A percentile compares a stretch with the other conserved stretches of the same genome.
Conservation (phyloP, 2,113 vertebrate species). For the Erinaceus europaeus region DNA sequence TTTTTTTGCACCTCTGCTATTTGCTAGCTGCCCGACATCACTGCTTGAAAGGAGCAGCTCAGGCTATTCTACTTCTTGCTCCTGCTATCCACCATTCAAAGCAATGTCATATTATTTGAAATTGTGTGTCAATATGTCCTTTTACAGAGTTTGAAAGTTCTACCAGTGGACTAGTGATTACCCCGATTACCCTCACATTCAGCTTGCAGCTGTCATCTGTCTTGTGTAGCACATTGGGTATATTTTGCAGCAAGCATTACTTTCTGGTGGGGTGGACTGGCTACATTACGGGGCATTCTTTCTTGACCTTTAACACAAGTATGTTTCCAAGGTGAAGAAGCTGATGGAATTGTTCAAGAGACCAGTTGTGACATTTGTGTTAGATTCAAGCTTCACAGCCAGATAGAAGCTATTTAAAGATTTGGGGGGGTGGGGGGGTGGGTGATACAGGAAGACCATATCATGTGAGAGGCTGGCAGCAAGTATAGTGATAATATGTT, state of each 20-base stretch:
- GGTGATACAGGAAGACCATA: background rate
- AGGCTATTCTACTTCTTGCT: background rate
- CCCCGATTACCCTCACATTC: constrained; percentile 57
- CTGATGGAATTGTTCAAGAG: constrained; percentile 37
- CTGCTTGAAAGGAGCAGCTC: background rate
- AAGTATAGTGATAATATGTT: constrained; percentile 13
- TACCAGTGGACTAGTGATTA: constrained; percentile 49
- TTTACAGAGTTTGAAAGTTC: constrained; percentile 40
- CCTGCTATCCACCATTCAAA: background rate
- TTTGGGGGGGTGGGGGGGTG: too few relatives aligned
- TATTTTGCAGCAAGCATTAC: constrained; percentile 37
- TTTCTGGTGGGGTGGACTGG: constrained; percentile 5
- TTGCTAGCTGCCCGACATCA: background rate
- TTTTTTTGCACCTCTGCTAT: background rate
- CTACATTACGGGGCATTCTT: constrained; percentile 43
- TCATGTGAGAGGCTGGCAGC: constrained; percentile 38
- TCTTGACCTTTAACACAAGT: constrained; percentile 52
- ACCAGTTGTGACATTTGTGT: constrained; percentile 50
- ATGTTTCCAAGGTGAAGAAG: constrained; percentile 39
- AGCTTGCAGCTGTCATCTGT: constrained; percentile 63
- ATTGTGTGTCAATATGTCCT: constrained; percentile 51
- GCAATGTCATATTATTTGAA: constrained; percentile 34
- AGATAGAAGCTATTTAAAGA: constrained; percentile 54
- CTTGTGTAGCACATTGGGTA: constrained; percentile 16
- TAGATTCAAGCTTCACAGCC: constrained; percentile 19